Conservation (phyloP, 2,888 invertebrate species). For the Neelides folsomi region DNA sequence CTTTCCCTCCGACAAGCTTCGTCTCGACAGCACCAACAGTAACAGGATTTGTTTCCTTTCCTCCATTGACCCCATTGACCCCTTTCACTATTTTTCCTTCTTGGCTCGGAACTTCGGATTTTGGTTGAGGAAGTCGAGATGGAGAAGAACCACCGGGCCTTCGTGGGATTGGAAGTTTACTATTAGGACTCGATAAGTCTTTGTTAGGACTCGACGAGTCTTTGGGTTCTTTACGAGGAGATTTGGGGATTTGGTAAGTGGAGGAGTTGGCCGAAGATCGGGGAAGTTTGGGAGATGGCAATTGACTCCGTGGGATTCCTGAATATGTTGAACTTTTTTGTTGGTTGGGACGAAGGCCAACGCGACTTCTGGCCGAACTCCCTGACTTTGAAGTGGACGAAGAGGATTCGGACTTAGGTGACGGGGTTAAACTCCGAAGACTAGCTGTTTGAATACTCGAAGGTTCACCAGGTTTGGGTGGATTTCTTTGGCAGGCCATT, state of each 20-base stretch:
- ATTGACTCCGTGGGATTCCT: constrained; percentile 14
- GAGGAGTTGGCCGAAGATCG: constrained; percentile 1
- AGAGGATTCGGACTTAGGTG: constrained; percentile 11
- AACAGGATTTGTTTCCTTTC: neutral
- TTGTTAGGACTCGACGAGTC: neutral
- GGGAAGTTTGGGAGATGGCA: no score
- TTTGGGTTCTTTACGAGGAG: neutral
- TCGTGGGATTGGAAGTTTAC: no score
- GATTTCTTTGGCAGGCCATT: constrained; percentile 4
- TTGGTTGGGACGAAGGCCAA: neutral
- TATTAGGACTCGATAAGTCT: neutral
- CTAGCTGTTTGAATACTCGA: constrained; percentile 1
- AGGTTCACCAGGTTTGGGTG: neutral
- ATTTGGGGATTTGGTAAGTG: neutral
- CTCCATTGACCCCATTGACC: neutral
- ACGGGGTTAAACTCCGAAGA: constrained; percentile 4
- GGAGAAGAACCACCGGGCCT: no score
- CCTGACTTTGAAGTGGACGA: neutral
- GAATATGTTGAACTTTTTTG: constrained; percentile 11
- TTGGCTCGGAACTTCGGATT: neutral
- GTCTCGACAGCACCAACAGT: neutral
- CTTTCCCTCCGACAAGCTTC: constrained; percentile 13
- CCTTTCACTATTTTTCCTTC: neutral
- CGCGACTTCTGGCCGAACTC: neutral
- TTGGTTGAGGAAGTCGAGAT: constrained; percentile 5